Conservation (phyloP, 2,888 invertebrate genomes). For the Thecocarcelia acutangulata region DNA sequence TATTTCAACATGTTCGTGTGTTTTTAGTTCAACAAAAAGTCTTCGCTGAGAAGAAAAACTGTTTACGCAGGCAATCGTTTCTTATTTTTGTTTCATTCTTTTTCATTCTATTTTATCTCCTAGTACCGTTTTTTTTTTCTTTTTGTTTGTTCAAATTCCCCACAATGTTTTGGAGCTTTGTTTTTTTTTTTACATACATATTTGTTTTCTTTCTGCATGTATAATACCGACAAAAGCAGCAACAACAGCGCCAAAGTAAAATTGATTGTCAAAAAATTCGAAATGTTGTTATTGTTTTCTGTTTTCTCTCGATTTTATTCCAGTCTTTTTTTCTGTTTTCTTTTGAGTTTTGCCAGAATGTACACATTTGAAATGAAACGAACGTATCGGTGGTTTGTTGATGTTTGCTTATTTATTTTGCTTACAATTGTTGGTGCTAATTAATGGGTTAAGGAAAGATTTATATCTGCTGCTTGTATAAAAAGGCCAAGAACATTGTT, state of each 20-base stretch:
- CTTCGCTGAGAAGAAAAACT: conserved; percentile 45
- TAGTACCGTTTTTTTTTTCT: conserved; percentile 11
- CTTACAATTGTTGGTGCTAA: background rate
- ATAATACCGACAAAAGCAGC: background rate
- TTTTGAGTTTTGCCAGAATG: background rate
- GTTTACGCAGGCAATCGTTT: conserved; percentile 65
- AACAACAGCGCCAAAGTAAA: conserved; percentile 22
- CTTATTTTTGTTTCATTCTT: conserved; percentile 38
- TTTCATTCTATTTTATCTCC: conserved; percentile 18
- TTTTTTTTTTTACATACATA: background rate
- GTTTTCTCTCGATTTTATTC: background rate
- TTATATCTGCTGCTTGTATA: too few species aligned
- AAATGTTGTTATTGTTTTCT: background rate
- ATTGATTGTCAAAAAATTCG: conserved; percentile 23
- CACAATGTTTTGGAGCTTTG: conserved; percentile 33
- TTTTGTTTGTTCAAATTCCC: conserved; percentile 6
- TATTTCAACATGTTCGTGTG: conserved; percentile 5
- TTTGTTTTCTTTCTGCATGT: conserved; percentile 4
- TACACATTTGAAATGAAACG: background rate
- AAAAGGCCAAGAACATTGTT: too few species aligned
- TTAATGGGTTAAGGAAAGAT: background rate
- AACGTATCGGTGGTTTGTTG: too few species aligned
- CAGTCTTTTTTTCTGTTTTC: background rate
- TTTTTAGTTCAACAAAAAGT: conserved; percentile 35
- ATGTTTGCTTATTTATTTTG: background rate